Base-by-base conservation (phyloP, 2,888 invertebrate species). In the Drosophila maculinotata region DNA sequence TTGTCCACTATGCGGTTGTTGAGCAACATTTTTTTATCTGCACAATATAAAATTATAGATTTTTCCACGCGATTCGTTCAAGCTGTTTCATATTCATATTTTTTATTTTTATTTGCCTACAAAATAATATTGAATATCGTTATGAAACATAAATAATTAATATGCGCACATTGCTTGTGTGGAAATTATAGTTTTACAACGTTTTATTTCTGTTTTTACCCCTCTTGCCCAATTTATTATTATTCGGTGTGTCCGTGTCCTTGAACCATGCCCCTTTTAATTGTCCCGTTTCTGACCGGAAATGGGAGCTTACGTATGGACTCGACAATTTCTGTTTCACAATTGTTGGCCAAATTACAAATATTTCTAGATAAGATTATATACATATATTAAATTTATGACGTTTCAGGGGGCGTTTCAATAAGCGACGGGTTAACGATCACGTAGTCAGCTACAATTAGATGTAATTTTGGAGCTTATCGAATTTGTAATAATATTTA, bases 1-100 rank as follows among this genome's bases (percentile, higher is more conserved):
- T 64, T 59, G 31, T 38, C 20, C 12, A 26, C 3, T 31, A 41
- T 38, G 14, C 15, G 41, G 45, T 45, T 58, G 41, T 59, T 64
- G 31, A 28, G 57, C 45, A 51, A 57, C 17, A 25, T 20, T 9
- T 38, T 35, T 56, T 20, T n/a, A n/a, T 36, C 47, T 14, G 17
- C 31, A 30, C 23, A 65, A 36, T 38, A 33, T 15, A 51, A 58
- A 75, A 67, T 71, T 76, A 77, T 75, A 72, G 76, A 77, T 79
- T 77, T 79, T 77, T 75, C 76, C 51, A 67, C 31, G 17, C 15
- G n/a, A 28, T 6, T 26, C 25, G 15, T n/a, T n/a, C n/a, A n/a
- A n/a, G n/a, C n/a, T n/a, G n/a, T n/a, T n/a, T n/a, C n/a, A n/a
- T n/a, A n/a, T n/a, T n/a, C n/a, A n/a, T n/a, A n/a, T n/a, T n/a